A percentile compares a stretch with the other conserved stretches of the same genome.
Evolutionary conservation across 2,797 vertebrate genomes (phyloP).

Genomic region (Arnoldichthys spilopterus): DNA sequence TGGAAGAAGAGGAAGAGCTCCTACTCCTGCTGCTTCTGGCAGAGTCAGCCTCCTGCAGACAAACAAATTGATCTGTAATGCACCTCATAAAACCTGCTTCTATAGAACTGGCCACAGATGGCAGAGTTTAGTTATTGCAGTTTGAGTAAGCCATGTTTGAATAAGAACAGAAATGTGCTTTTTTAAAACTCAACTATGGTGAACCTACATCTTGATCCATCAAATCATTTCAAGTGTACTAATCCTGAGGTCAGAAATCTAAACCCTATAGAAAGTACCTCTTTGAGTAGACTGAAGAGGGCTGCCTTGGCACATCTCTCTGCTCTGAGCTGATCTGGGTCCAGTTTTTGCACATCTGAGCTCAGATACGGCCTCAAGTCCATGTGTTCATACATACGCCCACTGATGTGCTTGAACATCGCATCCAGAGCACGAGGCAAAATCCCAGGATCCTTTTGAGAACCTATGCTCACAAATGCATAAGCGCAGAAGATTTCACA

Average conservation of each 20-base stretch:
- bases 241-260: too few relatives aligned
- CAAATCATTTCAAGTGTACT: too few relatives aligned
- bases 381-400: constrained; percentile 81
- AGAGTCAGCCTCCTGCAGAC: constrained; percentile 63
- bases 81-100: not conserved
- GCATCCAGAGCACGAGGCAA: constrained; percentile 83
- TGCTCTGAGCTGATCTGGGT: constrained; percentile 79
- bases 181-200: too few relatives aligned
- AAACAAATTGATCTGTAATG: not conserved
- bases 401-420: constrained; percentile 78
- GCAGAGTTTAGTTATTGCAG: not conserved
- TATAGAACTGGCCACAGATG: not conserved
- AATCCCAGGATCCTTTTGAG: constrained; percentile 84
- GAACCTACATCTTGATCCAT: too few relatives aligned
- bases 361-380: constrained; percentile 86
- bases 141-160: too few relatives aligned
- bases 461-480: constrained; percentile 69
- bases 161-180: too few relatives aligned
- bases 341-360: constrained; percentile 78
- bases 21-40: constrained; percentile 43
- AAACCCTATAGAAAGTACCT: constrained; percentile 67
- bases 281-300: constrained; percentile 81
- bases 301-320: constrained; percentile 79
- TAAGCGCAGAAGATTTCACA: too few relatives aligned
- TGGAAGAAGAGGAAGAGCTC: constrained; percentile 42